Percentiles rank a stretch among this genome's conserved stretches.
These are phyloP conservation scores for Chrysolina haemoptera DNA, from an alignment of 2,888 invertebrate species.

Conservation along the genomic window DNA sequence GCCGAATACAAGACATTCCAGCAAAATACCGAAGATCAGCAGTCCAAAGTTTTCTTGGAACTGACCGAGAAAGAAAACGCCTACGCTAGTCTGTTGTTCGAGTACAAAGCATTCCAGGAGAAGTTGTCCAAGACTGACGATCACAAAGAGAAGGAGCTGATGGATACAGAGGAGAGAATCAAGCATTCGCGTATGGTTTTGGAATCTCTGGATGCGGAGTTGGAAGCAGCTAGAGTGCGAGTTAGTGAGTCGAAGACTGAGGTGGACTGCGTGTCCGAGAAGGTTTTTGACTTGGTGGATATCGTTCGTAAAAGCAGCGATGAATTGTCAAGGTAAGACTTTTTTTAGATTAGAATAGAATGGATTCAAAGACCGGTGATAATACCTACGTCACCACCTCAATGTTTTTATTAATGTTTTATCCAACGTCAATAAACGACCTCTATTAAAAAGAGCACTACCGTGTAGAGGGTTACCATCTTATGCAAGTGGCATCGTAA, in stretches of 20 bases:
- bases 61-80: constrained; percentile 34
- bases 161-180: constrained; percentile 21
- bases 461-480: no score
- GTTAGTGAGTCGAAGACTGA: constrained; percentile 17
- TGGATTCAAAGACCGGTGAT: no score
- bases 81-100: constrained; percentile 27
- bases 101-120: constrained; percentile 35
- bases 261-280: constrained; percentile 24
- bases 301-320: constrained; percentile 29
- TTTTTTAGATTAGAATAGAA: background rate
- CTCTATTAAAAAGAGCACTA: no score
- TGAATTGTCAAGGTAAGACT: constrained; percentile 43
- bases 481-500: no score
- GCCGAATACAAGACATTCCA: constrained; percentile 34
- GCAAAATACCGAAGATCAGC: constrained; percentile 24
- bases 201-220: constrained; percentile 18
- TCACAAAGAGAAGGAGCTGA: constrained; percentile 26
- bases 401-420: no score
- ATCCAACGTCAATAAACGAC: no score
- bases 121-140: constrained; percentile 23
- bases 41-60: constrained; percentile 26
- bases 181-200: constrained; percentile 5
- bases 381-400: no score
- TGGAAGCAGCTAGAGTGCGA: constrained; percentile 5
- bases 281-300: constrained; percentile 28